Percentiles rank a stretch among this genome's conserved stretches.
Evolutionary conservation across 1,140 invertebrate species (phyloP).

Genomic region (Bombus consobrinus): DNA sequence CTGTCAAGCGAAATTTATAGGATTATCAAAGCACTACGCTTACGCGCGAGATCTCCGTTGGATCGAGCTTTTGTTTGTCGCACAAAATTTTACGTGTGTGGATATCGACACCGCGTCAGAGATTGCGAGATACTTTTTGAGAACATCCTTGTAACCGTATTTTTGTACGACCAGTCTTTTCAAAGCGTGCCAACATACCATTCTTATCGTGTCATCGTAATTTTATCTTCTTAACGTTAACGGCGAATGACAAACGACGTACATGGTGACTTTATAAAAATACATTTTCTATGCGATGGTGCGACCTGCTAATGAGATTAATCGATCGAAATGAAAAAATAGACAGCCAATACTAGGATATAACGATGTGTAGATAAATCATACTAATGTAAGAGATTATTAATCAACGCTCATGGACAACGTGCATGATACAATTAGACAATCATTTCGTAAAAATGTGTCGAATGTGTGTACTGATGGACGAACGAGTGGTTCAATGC

Average conservation of each 20-base stretch:
- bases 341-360: constrained; percentile 76
- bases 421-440: constrained; percentile 22
- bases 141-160: constrained; percentile 19
- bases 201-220: constrained; percentile 40
- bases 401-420: not conserved
- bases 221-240: constrained; percentile 22
- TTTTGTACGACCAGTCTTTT: constrained; percentile 51
- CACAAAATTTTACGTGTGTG: not conserved
- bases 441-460: constrained; percentile 3
- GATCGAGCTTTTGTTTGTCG: not conserved
- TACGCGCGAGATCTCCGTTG: not conserved
- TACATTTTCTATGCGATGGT: not conserved
- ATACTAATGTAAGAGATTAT: constrained; percentile 34
- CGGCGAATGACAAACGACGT: constrained; percentile 58
- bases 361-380: constrained; percentile 73
- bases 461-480: not conserved
- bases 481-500: not conserved
- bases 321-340: constrained; percentile 33
- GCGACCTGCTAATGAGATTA: constrained; percentile 49
- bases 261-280: not conserved
- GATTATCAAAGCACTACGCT: constrained; percentile 5
- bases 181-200: constrained; percentile 58
- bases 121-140: constrained; percentile 36
- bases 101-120: not conserved
- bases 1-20: constrained; percentile 18